Evolutionary conservation across 2,797 vertebrate genomes (phyloP), one percentile per base, ranked within the genome.

Genomic region (Leptatherina wallacei): DNA sequence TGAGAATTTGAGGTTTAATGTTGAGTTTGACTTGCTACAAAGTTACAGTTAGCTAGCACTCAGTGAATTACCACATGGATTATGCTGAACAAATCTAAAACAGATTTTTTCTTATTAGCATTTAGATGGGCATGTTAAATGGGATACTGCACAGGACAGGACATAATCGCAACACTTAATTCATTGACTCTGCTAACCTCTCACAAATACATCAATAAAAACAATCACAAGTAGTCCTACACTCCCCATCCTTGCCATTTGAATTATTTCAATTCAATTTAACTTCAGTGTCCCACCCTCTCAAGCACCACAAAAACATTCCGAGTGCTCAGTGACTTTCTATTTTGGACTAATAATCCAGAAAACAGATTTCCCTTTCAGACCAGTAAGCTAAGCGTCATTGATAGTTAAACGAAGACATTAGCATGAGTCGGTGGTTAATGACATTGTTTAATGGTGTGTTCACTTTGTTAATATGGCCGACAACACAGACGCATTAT

Each of bases 331-430:
- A 55, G 64, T 85, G 90, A 87, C 84, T 91, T 93, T 88, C 89
- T 92, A 91, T 92, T 91, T 92, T 92, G 86, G 91, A 92, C 91
- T 92, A 93, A 93, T 94, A 93, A 94, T 90, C 90, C 91, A 92
- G 93, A 94, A 95, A 92, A 96, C 96, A 96, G 93, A 96, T 95
- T 95, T 96, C 92, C 89, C 93, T 95, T 96, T 95, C 94, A 95
- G 95, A 94, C 93, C 93, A 96, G 95, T 93, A 91, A 84, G 94
- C 93, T 94, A 94, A 95, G 94, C 89, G 94, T 94, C 95, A 96
- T 96, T 95, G 80, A 95, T 96, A 96, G 96, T 97, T 96, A 96
- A 96, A 95, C 92, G 95, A 95, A 95, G 95, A 95, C 94, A 94
- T 96, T 89, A 93, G 92, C 93, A 93, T 95, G 94, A 95, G 94